phyloP scores from a whole-genome alignment of 2,113 vertebrate species.

The Mus pahari region DNA sequence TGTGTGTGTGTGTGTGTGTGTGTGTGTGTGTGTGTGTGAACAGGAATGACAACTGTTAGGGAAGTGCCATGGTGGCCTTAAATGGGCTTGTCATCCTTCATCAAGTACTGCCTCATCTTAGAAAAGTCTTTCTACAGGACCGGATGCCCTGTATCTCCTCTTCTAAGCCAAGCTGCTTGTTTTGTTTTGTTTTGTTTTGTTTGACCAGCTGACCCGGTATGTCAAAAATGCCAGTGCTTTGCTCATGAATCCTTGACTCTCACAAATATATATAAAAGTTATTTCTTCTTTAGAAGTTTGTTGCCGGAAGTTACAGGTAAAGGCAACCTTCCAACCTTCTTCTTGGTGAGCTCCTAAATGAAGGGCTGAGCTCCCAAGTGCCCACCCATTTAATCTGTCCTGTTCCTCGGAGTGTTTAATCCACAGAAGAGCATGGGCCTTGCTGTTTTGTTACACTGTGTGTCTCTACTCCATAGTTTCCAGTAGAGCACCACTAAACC shows the following conservation, averaged over 20 bases:
- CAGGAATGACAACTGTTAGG: neutral
- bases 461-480: neutral
- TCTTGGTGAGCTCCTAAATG: neutral
- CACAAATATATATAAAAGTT: neutral
- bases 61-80: constrained; percentile 37
- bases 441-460: neutral
- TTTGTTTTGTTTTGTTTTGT: neutral
- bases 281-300: constrained; percentile 4
- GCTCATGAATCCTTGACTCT: neutral
- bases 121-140: neutral
- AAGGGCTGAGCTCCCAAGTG: neutral
- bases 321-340: neutral
- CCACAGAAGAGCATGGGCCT: neutral
- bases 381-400: neutral
- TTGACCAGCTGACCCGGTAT: neutral
- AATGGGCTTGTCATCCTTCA: constrained; percentile 23
- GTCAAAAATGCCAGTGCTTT: neutral
- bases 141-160: neutral
- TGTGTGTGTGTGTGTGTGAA: neutral
- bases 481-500: neutral
- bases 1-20: neutral
- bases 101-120: constrained; percentile 12
- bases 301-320: neutral
- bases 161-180: neutral
- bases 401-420: neutral